A percentile compares a stretch with the other conserved stretches of the same genome.
Evolutionary conservation across 2,113 vertebrate species (phyloP).

Genomic region (Sialia sialis): DNA sequence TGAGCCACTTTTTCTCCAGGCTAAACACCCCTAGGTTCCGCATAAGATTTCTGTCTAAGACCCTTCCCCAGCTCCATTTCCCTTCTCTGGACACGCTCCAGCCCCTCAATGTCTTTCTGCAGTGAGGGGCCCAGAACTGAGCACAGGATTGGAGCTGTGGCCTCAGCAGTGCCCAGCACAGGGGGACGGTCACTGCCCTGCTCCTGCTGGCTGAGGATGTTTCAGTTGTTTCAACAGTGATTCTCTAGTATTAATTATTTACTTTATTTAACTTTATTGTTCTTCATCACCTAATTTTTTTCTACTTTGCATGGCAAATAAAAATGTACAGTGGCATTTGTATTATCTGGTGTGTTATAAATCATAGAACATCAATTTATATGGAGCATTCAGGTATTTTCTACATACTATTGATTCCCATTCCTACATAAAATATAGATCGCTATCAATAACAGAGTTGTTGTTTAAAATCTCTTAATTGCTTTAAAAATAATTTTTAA

Average conservation of each 20-base stretch:
- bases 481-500: background rate
- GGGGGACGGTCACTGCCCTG: accelerated
- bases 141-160: accelerated
- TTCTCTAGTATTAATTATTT: background rate
- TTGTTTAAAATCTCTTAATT: background rate
- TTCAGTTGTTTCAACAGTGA: background rate
- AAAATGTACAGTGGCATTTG: background rate
- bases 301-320: background rate
- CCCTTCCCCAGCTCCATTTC: accelerated
- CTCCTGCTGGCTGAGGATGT: background rate
- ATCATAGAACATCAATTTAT: background rate
- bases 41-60: accelerated
- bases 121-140: background rate
- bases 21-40: background rate
- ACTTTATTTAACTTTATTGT: background rate
- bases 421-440: background rate
- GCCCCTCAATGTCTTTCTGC: background rate
- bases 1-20: background rate
- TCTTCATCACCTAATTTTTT: background rate
- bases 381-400: background rate
- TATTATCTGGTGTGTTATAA: background rate
- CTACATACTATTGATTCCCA: background rate
- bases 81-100: background rate
- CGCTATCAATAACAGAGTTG: background rate
- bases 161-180: accelerated